phyloP scores from a whole-genome alignment of 2,797 vertebrate species.

The Valencia hispanica region DNA sequence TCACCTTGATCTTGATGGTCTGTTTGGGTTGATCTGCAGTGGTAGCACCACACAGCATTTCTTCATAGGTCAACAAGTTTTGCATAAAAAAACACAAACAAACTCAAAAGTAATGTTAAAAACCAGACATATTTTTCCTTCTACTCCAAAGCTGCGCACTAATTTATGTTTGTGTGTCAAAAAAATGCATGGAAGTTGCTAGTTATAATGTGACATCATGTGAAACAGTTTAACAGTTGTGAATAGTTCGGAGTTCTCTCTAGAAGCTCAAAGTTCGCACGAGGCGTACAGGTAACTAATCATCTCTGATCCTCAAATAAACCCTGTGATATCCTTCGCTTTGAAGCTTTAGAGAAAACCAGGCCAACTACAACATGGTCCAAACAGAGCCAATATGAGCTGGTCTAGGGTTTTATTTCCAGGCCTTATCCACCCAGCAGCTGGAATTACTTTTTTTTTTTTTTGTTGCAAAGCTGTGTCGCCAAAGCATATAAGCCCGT shows the following conservation, averaged over 20 bases:
- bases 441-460: conserved; percentile 66
- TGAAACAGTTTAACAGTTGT: too few species aligned
- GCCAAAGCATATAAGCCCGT: conserved; percentile 69
- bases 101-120: neutral
- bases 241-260: conserved; percentile 11
- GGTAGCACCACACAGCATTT: neutral
- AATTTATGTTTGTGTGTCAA: neutral
- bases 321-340: conserved; percentile 44
- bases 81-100: neutral
- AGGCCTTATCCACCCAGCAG: conserved; percentile 51
- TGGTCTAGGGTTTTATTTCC: conserved; percentile 15
- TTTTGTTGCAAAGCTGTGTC: conserved; percentile 59
- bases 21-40: neutral
- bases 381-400: conserved; percentile 60
- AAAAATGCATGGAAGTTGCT: neutral
- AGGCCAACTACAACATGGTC: conserved; percentile 57
- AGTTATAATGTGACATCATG: neutral
- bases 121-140: neutral
- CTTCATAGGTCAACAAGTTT: neutral
- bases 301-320: conserved; percentile 31
- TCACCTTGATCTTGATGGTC: neutral
- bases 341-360: conserved; percentile 57
- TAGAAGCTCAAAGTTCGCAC: conserved; percentile 24
- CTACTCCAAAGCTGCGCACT: too few species aligned
- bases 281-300: conserved; percentile 36